Percentiles rank a stretch among this genome's conserved stretches.
Conservation (phyloP, 2,888 invertebrate genomes). For the Campoplex nolae region DNA sequence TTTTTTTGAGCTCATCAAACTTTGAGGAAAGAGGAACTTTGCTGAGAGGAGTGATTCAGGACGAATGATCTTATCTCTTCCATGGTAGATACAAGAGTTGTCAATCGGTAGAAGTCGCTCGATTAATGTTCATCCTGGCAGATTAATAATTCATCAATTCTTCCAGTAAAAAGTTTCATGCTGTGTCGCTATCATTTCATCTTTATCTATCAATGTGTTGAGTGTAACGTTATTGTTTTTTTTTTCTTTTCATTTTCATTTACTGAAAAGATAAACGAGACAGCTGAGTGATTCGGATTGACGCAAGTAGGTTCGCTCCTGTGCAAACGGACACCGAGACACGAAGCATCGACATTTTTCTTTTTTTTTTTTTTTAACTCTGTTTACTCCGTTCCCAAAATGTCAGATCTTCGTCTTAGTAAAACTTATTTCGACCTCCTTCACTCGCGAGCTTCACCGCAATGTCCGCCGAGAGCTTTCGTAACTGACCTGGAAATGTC, state of each 20-base stretch:
- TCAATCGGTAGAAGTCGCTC: background rate
- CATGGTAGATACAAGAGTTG: background rate
- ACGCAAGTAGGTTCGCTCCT: slow-evolving; percentile 16
- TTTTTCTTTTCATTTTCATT: background rate
- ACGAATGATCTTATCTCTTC: background rate
- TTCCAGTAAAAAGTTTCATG: background rate
- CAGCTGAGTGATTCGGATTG: slow-evolving; percentile 8
- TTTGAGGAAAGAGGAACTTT: background rate
- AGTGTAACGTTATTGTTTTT: background rate
- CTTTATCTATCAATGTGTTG: background rate
- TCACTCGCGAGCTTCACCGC: slow-evolving; percentile 20
- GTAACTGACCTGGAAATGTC: slow-evolving; percentile 61
- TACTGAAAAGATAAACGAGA: slow-evolving; percentile 29
- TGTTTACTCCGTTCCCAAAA: slow-evolving; percentile 10
- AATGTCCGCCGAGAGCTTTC: slow-evolving; percentile 61
- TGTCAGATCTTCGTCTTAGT: slow-evolving; percentile 30
- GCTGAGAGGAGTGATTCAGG: background rate
- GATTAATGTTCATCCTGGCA: background rate
- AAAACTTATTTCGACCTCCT: slow-evolving; percentile 11
- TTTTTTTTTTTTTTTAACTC: background rate
- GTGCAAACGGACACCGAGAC: slow-evolving; percentile 14
- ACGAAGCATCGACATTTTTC: slow-evolving; percentile 1
- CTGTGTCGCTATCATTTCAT: background rate
- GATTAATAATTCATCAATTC: background rate
- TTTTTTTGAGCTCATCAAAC: background rate